phyloP scores from a whole-genome alignment of 2,888 invertebrate genomes.

The Catocala sponsa region DNA sequence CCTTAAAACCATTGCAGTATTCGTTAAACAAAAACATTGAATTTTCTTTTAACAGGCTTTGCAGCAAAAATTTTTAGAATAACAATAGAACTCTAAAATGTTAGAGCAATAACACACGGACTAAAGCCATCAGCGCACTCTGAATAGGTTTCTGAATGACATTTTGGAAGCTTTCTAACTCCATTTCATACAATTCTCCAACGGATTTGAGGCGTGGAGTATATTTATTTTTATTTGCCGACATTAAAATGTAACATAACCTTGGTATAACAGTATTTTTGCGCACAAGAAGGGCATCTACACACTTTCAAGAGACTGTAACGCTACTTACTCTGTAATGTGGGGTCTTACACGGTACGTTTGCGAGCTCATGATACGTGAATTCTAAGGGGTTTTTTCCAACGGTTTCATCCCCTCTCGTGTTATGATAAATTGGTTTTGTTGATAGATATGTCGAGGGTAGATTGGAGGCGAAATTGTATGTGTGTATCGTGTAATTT shows the following conservation, averaged over 20 bases:
- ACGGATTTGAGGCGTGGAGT: background rate
- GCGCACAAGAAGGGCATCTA: constrained; percentile 17
- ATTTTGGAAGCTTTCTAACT: background rate
- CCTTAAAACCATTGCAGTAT: too few relatives aligned
- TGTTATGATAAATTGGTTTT: constrained; percentile 49
- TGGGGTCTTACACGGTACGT: constrained; percentile 54
- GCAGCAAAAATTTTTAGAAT: background rate
- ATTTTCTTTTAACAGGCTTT: background rate
- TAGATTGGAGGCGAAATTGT: constrained; percentile 32
- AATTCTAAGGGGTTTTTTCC: constrained; percentile 46
- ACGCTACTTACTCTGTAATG: constrained; percentile 37
- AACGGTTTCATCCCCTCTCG: constrained; percentile 33
- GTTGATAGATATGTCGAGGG: constrained; percentile 45
- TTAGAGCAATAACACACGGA: background rate
- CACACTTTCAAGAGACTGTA: constrained; percentile 23
- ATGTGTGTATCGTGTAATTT: constrained; percentile 19
- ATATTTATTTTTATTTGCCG: constrained; percentile 10
- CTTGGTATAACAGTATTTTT: constrained; percentile 17
- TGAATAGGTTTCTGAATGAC: background rate
- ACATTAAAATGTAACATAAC: constrained; percentile 40
- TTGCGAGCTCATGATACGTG: constrained; percentile 59
- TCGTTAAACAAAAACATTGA: too few relatives aligned
- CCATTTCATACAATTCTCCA: constrained; percentile 4
- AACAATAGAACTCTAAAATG: background rate
- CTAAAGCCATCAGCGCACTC: background rate